Base-by-base conservation (phyloP, 37 sponge, comb jelly and placozoan species). In the Cladorhizidae sp. region DNA sequence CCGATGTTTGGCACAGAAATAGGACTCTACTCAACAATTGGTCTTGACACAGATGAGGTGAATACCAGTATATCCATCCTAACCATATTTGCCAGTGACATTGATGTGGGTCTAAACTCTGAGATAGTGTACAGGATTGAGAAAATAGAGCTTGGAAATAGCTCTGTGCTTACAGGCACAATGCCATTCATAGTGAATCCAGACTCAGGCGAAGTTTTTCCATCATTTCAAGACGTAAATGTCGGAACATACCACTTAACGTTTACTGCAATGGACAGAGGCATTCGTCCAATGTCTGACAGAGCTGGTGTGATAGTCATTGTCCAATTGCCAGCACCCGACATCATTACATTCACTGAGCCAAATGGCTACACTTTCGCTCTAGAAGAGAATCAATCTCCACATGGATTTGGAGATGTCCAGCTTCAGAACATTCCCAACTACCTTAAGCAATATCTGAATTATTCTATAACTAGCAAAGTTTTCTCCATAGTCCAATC, bases 1-100 rank as follows among this genome's bases (percentile, higher is more conserved):
- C 82, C 82, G 6, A 3, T 71, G 9, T 81, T 81, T 72, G n/a
- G n/a, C n/a, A 57, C 57, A 15, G 71, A 80, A 21, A n/a, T n/a
- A n/a, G 26, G 54, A 31, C 26, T 61, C 25, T 61, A 61, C 25
- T 28, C 62, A 23, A 68, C 39, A 8, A 14, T 39, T 32, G 40
- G 38, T 36, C 11, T 68, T 68, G 69, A 68, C 7, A 68, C 40
- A 68, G 69, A 68, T 39, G 39, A 33, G 12, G 18, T 68, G 5
- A 14, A 68, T 33, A 20, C 40, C 12, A 68, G 28, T 68, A 5
- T 6, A 28, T 31, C 40, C 7, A 28, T 81, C 3, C 9, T 81
- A 0, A 72, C 18, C 26, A 73, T 81, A 21, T 43, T n/a, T 0
- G 82, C 73, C 14, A 45, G 12, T 61, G 82, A 81, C n/a, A 33